Percentiles rank a stretch among this genome's conserved stretches.
Conservation (phyloP, 2,888 invertebrate genomes). For the Electrophaes corylata region DNA sequence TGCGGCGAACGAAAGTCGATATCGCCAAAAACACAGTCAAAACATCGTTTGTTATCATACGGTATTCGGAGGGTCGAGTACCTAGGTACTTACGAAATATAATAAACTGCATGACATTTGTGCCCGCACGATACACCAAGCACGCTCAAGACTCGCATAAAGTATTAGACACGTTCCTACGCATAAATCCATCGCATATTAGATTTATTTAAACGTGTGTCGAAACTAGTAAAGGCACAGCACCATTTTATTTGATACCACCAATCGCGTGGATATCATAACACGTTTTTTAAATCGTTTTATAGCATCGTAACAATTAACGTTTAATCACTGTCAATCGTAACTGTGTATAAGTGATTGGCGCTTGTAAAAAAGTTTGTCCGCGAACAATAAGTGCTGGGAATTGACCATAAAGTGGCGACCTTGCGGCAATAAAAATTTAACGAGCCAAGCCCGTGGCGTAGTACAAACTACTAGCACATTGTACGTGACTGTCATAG, state of each 20-base stretch:
- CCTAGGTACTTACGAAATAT: conserved; percentile 30
- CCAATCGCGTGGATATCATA: conserved; percentile 49
- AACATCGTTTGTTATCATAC: conserved; percentile 75
- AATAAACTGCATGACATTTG: conserved; percentile 41
- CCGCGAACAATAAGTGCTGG: conserved; percentile 80
- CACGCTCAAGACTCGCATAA: conserved; percentile 38
- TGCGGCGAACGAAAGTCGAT: conserved; percentile 73
- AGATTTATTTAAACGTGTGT: conserved; percentile 38
- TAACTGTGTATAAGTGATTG: conserved; percentile 68
- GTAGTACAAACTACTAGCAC: conserved; percentile 66
- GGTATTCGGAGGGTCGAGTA: conserved; percentile 39
- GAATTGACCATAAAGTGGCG: conserved; percentile 84
- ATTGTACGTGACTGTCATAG: conserved; percentile 81
- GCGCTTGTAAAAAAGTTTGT: conserved; percentile 71
- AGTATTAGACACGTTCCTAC: conserved; percentile 39
- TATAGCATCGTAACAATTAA: conserved; percentile 77
- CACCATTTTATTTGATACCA: conserved; percentile 14
- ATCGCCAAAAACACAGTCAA: conserved; percentile 78
- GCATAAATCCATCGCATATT: conserved; percentile 48
- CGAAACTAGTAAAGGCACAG: conserved; percentile 16
- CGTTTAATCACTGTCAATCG: conserved; percentile 78
- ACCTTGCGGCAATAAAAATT: conserved; percentile 85
- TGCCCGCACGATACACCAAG: conserved; percentile 34
- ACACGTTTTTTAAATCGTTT: conserved; percentile 67
- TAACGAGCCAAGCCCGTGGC: conserved; percentile 78